Evolutionary conservation across 2,888 invertebrate species (phyloP).

Genomic region (Lithophane socia): DNA sequence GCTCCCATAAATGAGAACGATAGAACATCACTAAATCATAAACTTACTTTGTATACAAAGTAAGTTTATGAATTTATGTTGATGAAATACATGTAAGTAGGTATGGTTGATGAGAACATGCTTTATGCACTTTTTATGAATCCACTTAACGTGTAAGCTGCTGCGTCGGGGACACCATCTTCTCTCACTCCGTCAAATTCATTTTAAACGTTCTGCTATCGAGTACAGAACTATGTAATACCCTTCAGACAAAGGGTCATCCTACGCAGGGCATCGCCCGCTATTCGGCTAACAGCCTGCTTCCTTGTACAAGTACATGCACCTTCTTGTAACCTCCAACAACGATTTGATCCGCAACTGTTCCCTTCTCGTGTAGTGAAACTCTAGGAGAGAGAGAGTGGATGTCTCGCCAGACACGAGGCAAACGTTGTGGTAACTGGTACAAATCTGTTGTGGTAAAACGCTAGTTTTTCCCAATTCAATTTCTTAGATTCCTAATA

Average conservation of each 20-base stretch:
- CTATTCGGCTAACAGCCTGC: slow-evolving; percentile 74
- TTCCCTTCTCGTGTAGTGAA: slow-evolving; percentile 33
- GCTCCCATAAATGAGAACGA: neutral
- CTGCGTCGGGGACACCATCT: neutral
- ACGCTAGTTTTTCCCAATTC: neutral
- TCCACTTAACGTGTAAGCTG: neutral
- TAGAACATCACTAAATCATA: slow-evolving; percentile 14
- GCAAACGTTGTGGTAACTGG: slow-evolving; percentile 3
- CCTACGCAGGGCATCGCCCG: slow-evolving; percentile 85
- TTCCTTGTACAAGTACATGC: slow-evolving; percentile 72
- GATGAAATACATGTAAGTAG: slow-evolving; percentile 15
- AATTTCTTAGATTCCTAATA: neutral
- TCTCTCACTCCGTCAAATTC: slow-evolving; percentile 21
- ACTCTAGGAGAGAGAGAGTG: slow-evolving; percentile 36
- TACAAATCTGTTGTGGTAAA: slow-evolving; percentile 10
- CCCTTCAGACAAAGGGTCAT: slow-evolving; percentile 79
- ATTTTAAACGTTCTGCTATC: slow-evolving; percentile 48
- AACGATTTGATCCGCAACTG: slow-evolving; percentile 35
- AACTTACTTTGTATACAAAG: slow-evolving; percentile 13
- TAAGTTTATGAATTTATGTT: slow-evolving; percentile 14
- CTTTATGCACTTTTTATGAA: slow-evolving; percentile 12
- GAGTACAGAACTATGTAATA: slow-evolving; percentile 62
- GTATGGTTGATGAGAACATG: slow-evolving; percentile 20
- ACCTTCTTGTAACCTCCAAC: slow-evolving; percentile 62
- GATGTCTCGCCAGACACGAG: neutral